phyloP scores from a whole-genome alignment of 2,888 invertebrate genomes.

The Spicauda simplicius region DNA sequence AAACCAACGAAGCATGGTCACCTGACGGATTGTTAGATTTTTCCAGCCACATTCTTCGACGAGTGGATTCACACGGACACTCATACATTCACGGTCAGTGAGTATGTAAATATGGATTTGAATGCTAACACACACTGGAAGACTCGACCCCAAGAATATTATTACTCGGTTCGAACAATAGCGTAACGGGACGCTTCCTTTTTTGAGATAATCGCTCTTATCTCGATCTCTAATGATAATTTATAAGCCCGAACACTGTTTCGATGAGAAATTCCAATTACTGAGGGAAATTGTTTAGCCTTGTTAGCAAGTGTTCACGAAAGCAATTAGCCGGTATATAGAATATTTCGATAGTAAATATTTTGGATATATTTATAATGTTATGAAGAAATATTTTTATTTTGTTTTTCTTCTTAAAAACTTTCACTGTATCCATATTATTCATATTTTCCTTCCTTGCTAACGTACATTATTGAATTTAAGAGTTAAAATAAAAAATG shows the following conservation, averaged over 20 bases:
- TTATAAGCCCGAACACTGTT: constrained; percentile 34
- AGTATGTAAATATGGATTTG: constrained; percentile 76
- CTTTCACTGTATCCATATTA: too few relatives aligned
- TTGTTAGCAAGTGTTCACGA: not conserved
- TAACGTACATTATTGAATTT: too few relatives aligned
- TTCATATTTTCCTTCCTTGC: too few relatives aligned
- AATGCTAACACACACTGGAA: constrained; percentile 55
- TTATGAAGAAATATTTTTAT: too few relatives aligned
- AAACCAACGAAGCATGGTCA: constrained; percentile 54
- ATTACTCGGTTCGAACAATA: constrained; percentile 45
- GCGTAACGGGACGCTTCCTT: constrained; percentile 50
- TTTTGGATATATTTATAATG: too few relatives aligned
- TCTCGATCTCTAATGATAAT: constrained; percentile 38
- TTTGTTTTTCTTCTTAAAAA: too few relatives aligned
- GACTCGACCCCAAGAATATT: constrained; percentile 45
- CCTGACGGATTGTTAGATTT: constrained; percentile 61
- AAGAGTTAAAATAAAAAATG: too few relatives aligned
- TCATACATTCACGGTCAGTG: constrained; percentile 78
- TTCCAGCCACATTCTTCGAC: constrained; percentile 71
- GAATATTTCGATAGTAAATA: too few relatives aligned
- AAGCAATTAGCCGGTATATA: not conserved
- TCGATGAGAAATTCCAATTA: constrained; percentile 36
- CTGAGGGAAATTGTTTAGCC: constrained; percentile 30
- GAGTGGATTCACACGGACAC: constrained; percentile 75
- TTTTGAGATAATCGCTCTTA: constrained; percentile 44